phyloP scores from a whole-genome alignment of 2,797 vertebrate species.

The Xerus rutilus region DNA sequence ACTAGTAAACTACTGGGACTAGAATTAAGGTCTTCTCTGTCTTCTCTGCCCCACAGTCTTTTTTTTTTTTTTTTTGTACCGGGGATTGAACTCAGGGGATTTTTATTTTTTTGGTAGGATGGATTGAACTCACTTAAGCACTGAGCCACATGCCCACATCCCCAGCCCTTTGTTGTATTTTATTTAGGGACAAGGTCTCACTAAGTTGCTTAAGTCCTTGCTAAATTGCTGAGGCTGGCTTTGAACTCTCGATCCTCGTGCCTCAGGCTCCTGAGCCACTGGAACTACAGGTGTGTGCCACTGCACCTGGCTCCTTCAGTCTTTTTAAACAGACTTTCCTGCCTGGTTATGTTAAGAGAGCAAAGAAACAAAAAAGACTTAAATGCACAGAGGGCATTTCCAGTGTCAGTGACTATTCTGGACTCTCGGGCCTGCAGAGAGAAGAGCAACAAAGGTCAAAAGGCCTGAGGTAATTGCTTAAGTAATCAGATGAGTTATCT shows the following conservation, averaged over 20 bases:
- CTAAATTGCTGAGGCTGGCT: too few species aligned
- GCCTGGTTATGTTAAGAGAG: neutral
- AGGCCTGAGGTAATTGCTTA: neutral
- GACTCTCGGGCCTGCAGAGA: neutral
- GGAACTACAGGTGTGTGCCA: too few species aligned
- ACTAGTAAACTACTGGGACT: neutral
- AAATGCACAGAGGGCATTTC: neutral
- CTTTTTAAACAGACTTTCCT: neutral
- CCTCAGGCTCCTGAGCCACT: too few species aligned
- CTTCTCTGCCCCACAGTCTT: neutral
- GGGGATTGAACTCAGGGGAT: too few species aligned
- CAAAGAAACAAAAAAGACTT: neutral
- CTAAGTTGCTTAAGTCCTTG: too few species aligned
- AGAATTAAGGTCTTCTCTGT: neutral
- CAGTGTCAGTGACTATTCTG: neutral
- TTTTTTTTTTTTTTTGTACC: neutral
- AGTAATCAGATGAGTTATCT: slow-evolving; percentile 11
- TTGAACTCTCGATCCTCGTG: too few species aligned
- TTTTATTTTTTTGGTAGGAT: too few species aligned
- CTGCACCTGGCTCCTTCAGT: neutral
- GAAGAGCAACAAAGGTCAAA: slow-evolving; percentile 12
- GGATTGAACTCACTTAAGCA: too few species aligned
- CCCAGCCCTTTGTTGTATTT: too few species aligned
- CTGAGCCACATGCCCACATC: too few species aligned
- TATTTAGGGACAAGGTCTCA: too few species aligned